These are phyloP conservation scores for Micromesistius poutassou DNA, from an alignment of 2,797 vertebrate species.

Conservation along the genomic window DNA sequence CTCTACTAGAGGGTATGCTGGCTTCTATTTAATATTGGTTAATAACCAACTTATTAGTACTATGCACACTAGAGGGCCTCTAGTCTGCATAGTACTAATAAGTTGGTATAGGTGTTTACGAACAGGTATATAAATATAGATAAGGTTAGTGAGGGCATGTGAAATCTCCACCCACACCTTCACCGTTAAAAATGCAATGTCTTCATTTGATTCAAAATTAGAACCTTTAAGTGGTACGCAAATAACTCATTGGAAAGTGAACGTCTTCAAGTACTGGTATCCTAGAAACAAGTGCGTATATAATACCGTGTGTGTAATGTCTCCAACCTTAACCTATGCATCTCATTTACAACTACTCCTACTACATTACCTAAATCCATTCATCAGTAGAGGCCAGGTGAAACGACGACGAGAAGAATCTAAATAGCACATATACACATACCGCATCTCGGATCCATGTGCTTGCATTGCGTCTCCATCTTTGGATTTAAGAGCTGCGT, in stretches of 20 bases:
- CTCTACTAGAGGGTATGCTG: too few relatives aligned
- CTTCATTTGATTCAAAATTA: neutral
- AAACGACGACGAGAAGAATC: neutral
- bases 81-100: too few relatives aligned
- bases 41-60: too few relatives aligned
- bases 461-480: neutral
- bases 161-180: neutral
- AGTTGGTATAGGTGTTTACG: neutral
- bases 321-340: too few relatives aligned
- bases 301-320: neutral
- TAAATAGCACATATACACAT: neutral
- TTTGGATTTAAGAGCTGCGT: neutral
- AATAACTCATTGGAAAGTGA: neutral
- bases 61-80: too few relatives aligned
- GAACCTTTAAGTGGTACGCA: neutral
- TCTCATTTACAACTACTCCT: neutral
- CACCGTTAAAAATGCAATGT: neutral
- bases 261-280: neutral
- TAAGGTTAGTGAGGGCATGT: neutral
- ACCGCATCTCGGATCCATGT: neutral
- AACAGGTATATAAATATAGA: too few relatives aligned
- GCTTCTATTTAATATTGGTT: too few relatives aligned
- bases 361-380: neutral
- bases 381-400: neutral
- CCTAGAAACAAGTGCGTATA: neutral